Evolutionary conservation across 2,113 vertebrate species (phyloP).

Genomic region (Planiliza haematocheilus): DNA sequence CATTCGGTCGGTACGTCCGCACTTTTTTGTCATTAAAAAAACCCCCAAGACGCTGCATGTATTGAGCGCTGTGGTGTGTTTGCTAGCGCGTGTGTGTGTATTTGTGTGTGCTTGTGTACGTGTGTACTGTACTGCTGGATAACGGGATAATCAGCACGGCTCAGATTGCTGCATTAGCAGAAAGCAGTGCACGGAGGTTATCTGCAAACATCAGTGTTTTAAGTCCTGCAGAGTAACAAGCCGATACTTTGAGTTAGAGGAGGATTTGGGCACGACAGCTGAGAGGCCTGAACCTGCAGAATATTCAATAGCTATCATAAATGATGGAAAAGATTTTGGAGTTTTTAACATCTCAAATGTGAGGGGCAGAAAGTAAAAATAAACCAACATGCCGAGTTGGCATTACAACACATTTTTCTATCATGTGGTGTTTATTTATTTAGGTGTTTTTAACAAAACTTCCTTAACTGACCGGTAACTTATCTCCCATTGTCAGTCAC

Average conservation of each 20-base stretch:
- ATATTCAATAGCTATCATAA: slow-evolving; percentile 56
- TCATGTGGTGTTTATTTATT: not conserved
- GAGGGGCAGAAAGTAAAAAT: slow-evolving; percentile 24
- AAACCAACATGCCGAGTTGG: not conserved
- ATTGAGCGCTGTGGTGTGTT: slow-evolving; percentile 49
- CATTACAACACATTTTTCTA: not conserved
- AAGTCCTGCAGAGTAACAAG: slow-evolving; percentile 68
- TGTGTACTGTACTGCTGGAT: slow-evolving; percentile 55
- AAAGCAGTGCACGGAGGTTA: slow-evolving; percentile 70
- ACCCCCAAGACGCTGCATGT: slow-evolving; percentile 35
- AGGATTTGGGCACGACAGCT: slow-evolving; percentile 35
- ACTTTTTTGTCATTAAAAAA: slow-evolving; percentile 53
- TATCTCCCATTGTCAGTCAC: slow-evolving; percentile 17
- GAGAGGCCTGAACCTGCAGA: slow-evolving; percentile 57
- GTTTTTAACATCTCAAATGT: slow-evolving; percentile 10
- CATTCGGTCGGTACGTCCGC: slow-evolving; percentile 21
- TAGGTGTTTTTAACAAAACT: slow-evolving; percentile 2
- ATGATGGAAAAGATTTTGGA: slow-evolving; percentile 39
- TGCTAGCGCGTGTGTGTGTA: slow-evolving; percentile 16
- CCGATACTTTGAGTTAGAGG: slow-evolving; percentile 57
- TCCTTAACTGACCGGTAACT: slow-evolving; percentile 23
- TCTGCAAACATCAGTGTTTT: slow-evolving; percentile 82
- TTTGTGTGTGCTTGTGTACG: slow-evolving; percentile 14
- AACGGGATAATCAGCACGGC: slow-evolving; percentile 77
- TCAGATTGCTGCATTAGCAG: slow-evolving; percentile 80